phyloP scores from a whole-genome alignment of 2,113 vertebrate species.

The Pachypanchax playfairii region DNA sequence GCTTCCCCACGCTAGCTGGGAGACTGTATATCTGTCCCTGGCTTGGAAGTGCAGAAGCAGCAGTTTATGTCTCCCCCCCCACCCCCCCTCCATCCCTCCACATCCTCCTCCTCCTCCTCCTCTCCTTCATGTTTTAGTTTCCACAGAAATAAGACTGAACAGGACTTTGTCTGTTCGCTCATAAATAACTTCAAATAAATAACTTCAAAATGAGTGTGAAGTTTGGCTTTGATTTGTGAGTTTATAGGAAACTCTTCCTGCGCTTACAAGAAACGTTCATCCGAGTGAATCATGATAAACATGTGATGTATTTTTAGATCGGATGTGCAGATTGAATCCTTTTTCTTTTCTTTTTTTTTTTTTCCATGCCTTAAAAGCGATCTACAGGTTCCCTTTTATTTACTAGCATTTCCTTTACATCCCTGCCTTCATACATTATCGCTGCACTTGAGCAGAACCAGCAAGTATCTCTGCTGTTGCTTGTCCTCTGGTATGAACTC shows the following conservation, averaged over 20 bases:
- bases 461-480: constrained; percentile 81
- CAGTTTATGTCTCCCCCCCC: constrained; percentile 71
- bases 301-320: constrained; percentile 41
- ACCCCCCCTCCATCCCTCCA: too few species aligned
- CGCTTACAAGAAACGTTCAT: constrained; percentile 47
- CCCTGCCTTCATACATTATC: constrained; percentile 19
- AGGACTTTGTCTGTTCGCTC: constrained; percentile 70
- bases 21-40: constrained; percentile 78
- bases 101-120: neutral
- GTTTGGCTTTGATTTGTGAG: constrained; percentile 67
- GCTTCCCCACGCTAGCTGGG: constrained; percentile 68
- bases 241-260: constrained; percentile 56
- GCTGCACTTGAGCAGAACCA: constrained; percentile 62
- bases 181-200: constrained; percentile 77
- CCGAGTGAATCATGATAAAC: constrained; percentile 61
- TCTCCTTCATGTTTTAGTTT: constrained; percentile 73
- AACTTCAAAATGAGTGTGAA: constrained; percentile 61
- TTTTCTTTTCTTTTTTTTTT: too few species aligned
- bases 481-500: constrained; percentile 85
- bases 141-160: constrained; percentile 76
- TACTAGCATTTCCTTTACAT: constrained; percentile 30
- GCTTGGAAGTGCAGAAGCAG: constrained; percentile 79
- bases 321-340: constrained; percentile 42
- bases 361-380: constrained; percentile 52
- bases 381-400: constrained; percentile 49